Percentiles rank a stretch among this genome's conserved stretches.
Conservation (phyloP, 2,888 invertebrate species). For the Eremobia ochroleuca region DNA sequence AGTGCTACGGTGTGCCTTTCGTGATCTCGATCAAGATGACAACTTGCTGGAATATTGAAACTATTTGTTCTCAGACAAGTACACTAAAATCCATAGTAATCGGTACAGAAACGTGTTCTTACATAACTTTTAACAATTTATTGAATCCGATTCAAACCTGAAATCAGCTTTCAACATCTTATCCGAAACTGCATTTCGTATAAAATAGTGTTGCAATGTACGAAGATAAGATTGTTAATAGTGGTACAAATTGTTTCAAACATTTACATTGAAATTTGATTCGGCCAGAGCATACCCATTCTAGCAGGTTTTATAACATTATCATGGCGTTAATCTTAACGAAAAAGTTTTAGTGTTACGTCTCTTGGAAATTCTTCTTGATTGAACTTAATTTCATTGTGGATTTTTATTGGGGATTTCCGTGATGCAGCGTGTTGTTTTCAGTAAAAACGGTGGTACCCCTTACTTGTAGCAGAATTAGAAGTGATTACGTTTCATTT, state of each 20-base stretch:
- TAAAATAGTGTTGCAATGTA: slow-evolving; percentile 63
- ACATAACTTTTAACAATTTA: slow-evolving; percentile 52
- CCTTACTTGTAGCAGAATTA: background rate
- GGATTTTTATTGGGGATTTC: background rate
- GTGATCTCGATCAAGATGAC: background rate
- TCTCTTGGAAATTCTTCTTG: slow-evolving; percentile 24
- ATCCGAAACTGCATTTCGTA: slow-evolving; percentile 56
- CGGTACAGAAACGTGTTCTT: slow-evolving; percentile 22
- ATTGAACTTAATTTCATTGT: slow-evolving; percentile 13
- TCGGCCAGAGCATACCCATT: slow-evolving; percentile 61
- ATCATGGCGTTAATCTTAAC: slow-evolving; percentile 52
- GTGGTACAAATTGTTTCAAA: slow-evolving; percentile 69
- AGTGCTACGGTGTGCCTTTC: background rate
- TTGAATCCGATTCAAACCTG: slow-evolving; percentile 48
- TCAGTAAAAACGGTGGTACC: background rate
- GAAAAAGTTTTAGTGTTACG: slow-evolving; percentile 40
- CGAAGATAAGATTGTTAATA: slow-evolving; percentile 69
- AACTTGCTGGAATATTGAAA: slow-evolving; percentile 10
- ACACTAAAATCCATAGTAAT: slow-evolving; percentile 26
- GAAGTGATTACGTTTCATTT: background rate
- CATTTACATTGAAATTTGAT: slow-evolving; percentile 69
- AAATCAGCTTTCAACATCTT: slow-evolving; percentile 54
- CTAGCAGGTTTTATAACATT: slow-evolving; percentile 59
- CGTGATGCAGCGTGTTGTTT: background rate
- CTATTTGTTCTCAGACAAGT: slow-evolving; percentile 11